Percentiles rank a stretch among this genome's conserved stretches.
Conservation (phyloP, 2,888 invertebrate genomes). For the Leptarthrus brevirostris region DNA sequence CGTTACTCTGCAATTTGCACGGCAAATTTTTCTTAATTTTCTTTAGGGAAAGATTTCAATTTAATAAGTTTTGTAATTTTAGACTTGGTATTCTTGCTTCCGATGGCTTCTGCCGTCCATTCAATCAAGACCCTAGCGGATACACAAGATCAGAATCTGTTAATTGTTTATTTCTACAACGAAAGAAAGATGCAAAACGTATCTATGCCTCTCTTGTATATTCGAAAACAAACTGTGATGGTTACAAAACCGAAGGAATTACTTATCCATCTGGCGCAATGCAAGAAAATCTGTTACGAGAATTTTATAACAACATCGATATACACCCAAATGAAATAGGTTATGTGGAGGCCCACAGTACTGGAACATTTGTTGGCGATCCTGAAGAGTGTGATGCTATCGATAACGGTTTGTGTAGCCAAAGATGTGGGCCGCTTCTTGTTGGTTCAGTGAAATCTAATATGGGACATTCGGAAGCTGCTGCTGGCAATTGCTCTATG, state of each 20-base stretch:
- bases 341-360: slow-evolving; percentile 90
- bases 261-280: slow-evolving; percentile 75
- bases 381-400: slow-evolving; percentile 90
- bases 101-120: slow-evolving; percentile 90
- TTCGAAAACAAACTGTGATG: slow-evolving; percentile 85
- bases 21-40: slow-evolving; percentile 66
- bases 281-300: slow-evolving; percentile 72
- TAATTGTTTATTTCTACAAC: slow-evolving; percentile 78
- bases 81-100: slow-evolving; percentile 79
- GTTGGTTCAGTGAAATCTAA: slow-evolving; percentile 96
- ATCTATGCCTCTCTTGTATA: slow-evolving; percentile 79
- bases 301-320: slow-evolving; percentile 77
- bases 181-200: slow-evolving; percentile 74
- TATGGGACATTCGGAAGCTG: slow-evolving; percentile 92
- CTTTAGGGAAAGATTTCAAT: background rate
- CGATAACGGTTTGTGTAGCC: slow-evolving; percentile 80
- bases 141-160: slow-evolving; percentile 87
- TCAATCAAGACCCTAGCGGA: slow-evolving; percentile 86
- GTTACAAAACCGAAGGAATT: slow-evolving; percentile 78
- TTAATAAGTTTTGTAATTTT: slow-evolving; percentile 7
- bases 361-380: slow-evolving; percentile 87
- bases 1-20: slow-evolving; percentile 87
- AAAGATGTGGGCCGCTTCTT: slow-evolving; percentile 78
- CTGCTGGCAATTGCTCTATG: slow-evolving; percentile 84
- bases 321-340: slow-evolving; percentile 77